Percentiles rank a stretch among this genome's conserved stretches.
Conservation (phyloP, 2,113 vertebrate species). For the Sarotherodon lohbergeri region DNA sequence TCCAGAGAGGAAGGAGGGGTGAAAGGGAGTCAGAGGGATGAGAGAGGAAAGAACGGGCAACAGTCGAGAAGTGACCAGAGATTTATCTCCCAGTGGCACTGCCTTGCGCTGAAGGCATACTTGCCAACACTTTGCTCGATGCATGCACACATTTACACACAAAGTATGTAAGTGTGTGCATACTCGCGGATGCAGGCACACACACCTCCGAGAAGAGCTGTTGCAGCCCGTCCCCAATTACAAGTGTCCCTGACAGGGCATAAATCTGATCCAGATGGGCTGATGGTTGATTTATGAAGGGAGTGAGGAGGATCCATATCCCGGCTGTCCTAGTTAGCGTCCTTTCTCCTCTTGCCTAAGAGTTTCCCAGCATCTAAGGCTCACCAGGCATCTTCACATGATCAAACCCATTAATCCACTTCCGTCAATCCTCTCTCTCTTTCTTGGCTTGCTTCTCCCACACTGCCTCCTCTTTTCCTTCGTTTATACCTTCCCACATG, state of each 20-base stretch:
- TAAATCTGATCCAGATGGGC: slow-evolving; percentile 66
- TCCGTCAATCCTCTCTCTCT: slow-evolving; percentile 30
- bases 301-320: slow-evolving; percentile 47
- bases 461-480: background rate
- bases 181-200: background rate
- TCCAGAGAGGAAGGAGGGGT: background rate
- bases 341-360: slow-evolving; percentile 16
- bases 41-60: background rate
- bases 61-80: slow-evolving; percentile 1
- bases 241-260: slow-evolving; percentile 57
- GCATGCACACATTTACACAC: background rate
- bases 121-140: background rate
- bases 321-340: slow-evolving; percentile 52
- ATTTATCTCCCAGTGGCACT: slow-evolving; percentile 33
- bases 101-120: background rate
- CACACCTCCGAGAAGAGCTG: slow-evolving; percentile 12
- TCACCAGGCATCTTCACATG: slow-evolving; percentile 5
- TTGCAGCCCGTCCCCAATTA: slow-evolving; percentile 54
- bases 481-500: background rate
- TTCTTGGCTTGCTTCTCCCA: background rate
- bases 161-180: background rate
- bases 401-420: slow-evolving; percentile 53
- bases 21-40: background rate
- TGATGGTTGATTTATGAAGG: slow-evolving; percentile 65
- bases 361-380: slow-evolving; percentile 25